Conservation (phyloP, 2,888 invertebrate genomes). For the Clitarchus hookeri region DNA sequence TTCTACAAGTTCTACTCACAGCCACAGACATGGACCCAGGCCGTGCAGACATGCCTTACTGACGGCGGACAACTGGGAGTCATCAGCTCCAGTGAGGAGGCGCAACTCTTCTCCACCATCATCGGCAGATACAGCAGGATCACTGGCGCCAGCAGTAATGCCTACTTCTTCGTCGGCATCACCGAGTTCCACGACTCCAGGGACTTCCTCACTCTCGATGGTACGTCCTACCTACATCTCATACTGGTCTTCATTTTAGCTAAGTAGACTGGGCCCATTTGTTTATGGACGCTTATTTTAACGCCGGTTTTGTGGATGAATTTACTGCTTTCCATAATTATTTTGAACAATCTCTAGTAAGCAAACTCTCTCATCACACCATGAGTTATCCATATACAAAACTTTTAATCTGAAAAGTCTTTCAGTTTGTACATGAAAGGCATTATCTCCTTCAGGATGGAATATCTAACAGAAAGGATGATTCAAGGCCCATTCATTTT, state of each 20-base stretch:
- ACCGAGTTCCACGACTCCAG: constrained; percentile 36
- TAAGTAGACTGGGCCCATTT: too few relatives aligned
- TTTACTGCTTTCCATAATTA: too few relatives aligned
- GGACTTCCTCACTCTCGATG: constrained; percentile 38
- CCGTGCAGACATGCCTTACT: constrained; percentile 7
- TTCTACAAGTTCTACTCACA: constrained; percentile 27
- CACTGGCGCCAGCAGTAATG: constrained; percentile 26
- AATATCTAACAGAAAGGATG: too few relatives aligned
- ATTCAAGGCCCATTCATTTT: too few relatives aligned
- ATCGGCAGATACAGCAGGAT: constrained; percentile 26
- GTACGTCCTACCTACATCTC: background rate
- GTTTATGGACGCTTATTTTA: too few relatives aligned
- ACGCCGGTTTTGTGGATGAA: too few relatives aligned
- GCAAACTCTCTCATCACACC: too few relatives aligned
- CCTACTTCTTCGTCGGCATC: constrained; percentile 36
- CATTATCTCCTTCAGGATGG: too few relatives aligned
- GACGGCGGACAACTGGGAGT: constrained; percentile 40
- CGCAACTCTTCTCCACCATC: constrained; percentile 26
- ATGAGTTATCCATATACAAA: too few relatives aligned
- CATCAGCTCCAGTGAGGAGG: constrained; percentile 36
- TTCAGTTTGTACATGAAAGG: too few relatives aligned
- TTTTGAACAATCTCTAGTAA: too few relatives aligned
- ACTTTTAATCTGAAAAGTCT: too few relatives aligned
- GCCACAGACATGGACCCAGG: constrained; percentile 16
- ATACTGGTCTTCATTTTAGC: background rate